Conservation (phyloP, 2,797 vertebrate genomes). For the Euthynnus affinis region DNA sequence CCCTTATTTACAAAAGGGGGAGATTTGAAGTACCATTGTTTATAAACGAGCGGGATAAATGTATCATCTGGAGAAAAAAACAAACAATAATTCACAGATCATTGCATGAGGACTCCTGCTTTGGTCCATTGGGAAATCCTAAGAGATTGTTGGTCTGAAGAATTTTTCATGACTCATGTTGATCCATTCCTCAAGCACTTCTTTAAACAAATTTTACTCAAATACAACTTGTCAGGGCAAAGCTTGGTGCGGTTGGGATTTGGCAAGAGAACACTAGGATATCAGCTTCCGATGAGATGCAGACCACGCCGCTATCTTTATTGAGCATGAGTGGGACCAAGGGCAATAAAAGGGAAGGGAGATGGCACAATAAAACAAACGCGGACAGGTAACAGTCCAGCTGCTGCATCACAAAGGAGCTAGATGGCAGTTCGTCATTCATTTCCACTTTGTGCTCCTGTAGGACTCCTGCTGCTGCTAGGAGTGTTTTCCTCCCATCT, state of each 20-base stretch:
- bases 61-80: not conserved
- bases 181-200: not conserved
- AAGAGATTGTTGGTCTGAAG: too few relatives aligned
- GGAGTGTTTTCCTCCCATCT: conserved; percentile 60
- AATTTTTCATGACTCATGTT: too few relatives aligned
- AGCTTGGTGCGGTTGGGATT: conserved; percentile 10
- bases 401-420: not conserved
- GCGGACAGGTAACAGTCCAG: not conserved
- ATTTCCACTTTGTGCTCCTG: conserved; percentile 23
- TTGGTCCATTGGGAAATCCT: not conserved
- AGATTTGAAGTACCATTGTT: too few relatives aligned
- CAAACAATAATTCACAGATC: too few relatives aligned
- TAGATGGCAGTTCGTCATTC: conserved; percentile 43
- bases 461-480: conserved; percentile 75
- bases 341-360: not conserved
- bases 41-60: too few relatives aligned
- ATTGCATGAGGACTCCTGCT: not conserved
- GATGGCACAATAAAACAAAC: not conserved
- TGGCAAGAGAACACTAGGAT: not conserved
- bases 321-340: not conserved
- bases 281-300: not conserved
- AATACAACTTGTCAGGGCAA: conserved; percentile 11
- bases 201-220: not conserved
- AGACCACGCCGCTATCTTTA: too few relatives aligned
- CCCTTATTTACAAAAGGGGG: not conserved